Conservation (phyloP, 2,888 invertebrate species). For the Sericinus montela region DNA sequence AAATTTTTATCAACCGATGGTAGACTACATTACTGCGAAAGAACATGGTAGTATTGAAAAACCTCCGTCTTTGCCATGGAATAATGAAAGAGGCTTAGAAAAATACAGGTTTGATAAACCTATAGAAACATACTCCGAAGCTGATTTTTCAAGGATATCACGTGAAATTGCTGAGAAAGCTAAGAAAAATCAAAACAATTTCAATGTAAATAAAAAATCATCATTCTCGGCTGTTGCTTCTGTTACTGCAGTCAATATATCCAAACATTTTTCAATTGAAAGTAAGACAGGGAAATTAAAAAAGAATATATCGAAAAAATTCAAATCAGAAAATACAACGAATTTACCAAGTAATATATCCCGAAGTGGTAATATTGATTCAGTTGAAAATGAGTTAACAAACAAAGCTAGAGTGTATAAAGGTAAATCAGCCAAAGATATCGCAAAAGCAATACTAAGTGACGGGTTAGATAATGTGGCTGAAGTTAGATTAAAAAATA, state of each 20-base stretch:
- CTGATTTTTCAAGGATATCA: slow-evolving; percentile 83
- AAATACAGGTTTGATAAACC: slow-evolving; percentile 83
- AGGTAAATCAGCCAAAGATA: slow-evolving; percentile 87
- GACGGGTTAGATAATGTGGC: slow-evolving; percentile 79
- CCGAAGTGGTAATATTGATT: slow-evolving; percentile 51
- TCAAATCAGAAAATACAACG: slow-evolving; percentile 61
- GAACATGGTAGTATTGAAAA: slow-evolving; percentile 62
- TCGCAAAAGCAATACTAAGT: slow-evolving; percentile 82
- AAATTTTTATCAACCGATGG: slow-evolving; percentile 92
- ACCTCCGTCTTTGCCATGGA: slow-evolving; percentile 86
- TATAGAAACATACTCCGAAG: slow-evolving; percentile 82
- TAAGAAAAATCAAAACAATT: slow-evolving; percentile 81
- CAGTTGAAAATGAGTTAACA: slow-evolving; percentile 72
- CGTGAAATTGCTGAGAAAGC: slow-evolving; percentile 84
- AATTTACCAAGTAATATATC: slow-evolving; percentile 53
- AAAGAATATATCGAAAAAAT: slow-evolving; percentile 64
- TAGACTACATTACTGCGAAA: slow-evolving; percentile 89
- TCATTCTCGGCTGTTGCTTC: slow-evolving; percentile 82
- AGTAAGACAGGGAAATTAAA: slow-evolving; percentile 67
- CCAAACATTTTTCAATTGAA: slow-evolving; percentile 81
- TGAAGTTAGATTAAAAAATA: slow-evolving; percentile 46
- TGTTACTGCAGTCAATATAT: slow-evolving; percentile 80
- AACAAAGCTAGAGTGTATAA: slow-evolving; percentile 80
- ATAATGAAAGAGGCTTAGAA: slow-evolving; percentile 83
- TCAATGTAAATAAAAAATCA: slow-evolving; percentile 79